Conservation (phyloP, 1,140 invertebrate species). For the Hormaphis cornu region DNA sequence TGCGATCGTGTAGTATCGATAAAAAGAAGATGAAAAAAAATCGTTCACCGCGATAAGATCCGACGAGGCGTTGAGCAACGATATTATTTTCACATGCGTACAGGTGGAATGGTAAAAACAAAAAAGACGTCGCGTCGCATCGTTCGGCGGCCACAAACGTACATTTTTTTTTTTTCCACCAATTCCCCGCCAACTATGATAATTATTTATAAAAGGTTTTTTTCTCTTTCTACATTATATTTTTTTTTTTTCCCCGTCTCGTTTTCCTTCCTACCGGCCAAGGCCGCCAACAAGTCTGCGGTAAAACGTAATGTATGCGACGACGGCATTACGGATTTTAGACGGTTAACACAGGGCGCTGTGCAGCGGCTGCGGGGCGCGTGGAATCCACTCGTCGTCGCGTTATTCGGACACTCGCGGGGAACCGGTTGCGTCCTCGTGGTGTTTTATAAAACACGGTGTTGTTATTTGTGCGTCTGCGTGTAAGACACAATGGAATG, state of each 20-base stretch:
- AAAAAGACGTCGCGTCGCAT: not conserved
- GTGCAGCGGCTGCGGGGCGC: not conserved
- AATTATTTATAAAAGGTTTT: not conserved
- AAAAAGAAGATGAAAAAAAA: no score
- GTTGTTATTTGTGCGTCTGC: not conserved
- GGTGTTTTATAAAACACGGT: no score
- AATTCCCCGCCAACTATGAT: not conserved
- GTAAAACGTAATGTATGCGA: not conserved
- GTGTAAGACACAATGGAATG: not conserved
- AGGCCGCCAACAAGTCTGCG: constrained; percentile 10
- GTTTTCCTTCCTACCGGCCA: not conserved
- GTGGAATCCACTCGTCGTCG: not conserved
- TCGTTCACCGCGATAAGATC: no score
- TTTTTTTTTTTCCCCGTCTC: no score
- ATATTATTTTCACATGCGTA: no score
- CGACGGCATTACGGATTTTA: no score
- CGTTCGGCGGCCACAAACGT: not conserved
- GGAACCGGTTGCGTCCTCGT: not conserved
- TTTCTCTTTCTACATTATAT: not conserved
- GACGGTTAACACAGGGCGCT: not conserved
- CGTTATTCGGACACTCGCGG: not conserved
- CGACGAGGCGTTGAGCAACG: no score
- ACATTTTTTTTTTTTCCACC: not conserved
- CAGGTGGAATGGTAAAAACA: not conserved
- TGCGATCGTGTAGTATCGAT: no score